A percentile compares a stretch with the other conserved stretches of the same genome.
Evolutionary conservation across 2,113 vertebrate species (phyloP).

Genomic region (Daubentonia madagascariensis): DNA sequence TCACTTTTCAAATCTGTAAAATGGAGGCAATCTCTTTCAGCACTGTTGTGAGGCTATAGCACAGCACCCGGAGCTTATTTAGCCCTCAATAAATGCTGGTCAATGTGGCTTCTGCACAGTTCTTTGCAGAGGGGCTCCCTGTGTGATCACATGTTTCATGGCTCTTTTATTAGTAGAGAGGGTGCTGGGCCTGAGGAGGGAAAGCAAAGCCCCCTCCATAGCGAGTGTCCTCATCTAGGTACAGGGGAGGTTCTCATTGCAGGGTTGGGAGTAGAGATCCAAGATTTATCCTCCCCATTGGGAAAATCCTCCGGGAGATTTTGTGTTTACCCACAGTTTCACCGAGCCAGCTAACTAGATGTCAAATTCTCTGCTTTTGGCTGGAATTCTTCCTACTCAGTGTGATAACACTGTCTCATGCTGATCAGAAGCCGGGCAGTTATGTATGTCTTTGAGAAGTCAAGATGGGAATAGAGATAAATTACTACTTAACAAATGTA

Average conservation of each 20-base stretch:
- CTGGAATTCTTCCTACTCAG: neutral
- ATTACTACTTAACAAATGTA: neutral
- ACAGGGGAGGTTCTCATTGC: neutral
- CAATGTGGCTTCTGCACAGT: neutral
- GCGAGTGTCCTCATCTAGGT: neutral
- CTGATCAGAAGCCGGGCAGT: neutral
- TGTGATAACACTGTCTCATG: neutral
- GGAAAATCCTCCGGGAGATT: neutral
- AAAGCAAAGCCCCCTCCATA: neutral
- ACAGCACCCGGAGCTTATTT: neutral
- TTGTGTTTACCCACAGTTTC: neutral
- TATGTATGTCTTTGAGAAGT: slow-evolving; percentile 20
- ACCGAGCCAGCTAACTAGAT: neutral
- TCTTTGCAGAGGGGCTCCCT: neutral
- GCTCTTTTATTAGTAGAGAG: neutral
- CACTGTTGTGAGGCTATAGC: neutral
- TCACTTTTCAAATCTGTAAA: neutral
- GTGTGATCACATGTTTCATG: no score
- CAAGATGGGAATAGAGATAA: slow-evolving; percentile 16
- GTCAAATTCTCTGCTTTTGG: neutral
- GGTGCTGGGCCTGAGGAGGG: neutral
- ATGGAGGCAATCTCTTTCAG: neutral
- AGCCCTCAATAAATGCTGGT: neutral
- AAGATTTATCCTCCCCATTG: neutral
- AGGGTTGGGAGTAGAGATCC: neutral